phyloP scores from a whole-genome alignment of 2,797 vertebrate genomes.

The Cirrhinus mrigala region DNA sequence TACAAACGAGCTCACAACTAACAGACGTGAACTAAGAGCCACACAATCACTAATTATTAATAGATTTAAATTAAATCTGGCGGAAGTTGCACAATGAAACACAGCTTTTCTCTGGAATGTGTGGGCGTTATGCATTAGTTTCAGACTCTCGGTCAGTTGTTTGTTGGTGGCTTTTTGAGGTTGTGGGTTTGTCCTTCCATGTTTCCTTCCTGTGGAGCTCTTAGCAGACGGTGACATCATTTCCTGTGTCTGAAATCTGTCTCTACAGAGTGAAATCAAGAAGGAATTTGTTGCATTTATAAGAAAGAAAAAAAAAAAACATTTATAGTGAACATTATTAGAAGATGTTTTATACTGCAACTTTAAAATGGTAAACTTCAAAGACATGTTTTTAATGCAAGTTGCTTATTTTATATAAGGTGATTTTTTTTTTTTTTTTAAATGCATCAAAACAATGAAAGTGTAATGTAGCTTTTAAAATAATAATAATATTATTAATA shows the following conservation, averaged over 20 bases:
- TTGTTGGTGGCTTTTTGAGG: neutral
- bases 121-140: constrained; percentile 14
- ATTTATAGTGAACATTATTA: neutral
- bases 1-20: too few species aligned
- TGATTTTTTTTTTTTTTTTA: neutral
- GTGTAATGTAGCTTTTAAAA: neutral
- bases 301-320: too few species aligned
- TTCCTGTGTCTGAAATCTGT: neutral
- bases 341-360: neutral
- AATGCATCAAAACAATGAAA: neutral
- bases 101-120: neutral
- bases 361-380: neutral
- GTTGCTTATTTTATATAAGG: neutral
- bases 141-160: neutral
- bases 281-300: neutral
- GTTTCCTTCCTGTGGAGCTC: constrained; percentile 2
- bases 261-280: neutral
- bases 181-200: neutral
- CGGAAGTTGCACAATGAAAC: neutral
- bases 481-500: too few species aligned
- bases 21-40: neutral
- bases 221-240: constrained; percentile 9
- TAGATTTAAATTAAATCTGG: neutral
- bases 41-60: neutral
- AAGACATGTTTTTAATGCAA: neutral